A percentile compares a stretch with the other conserved stretches of the same genome.
phyloP scores from a whole-genome alignment of 2,888 invertebrate species.

The Brachyptera risi region DNA sequence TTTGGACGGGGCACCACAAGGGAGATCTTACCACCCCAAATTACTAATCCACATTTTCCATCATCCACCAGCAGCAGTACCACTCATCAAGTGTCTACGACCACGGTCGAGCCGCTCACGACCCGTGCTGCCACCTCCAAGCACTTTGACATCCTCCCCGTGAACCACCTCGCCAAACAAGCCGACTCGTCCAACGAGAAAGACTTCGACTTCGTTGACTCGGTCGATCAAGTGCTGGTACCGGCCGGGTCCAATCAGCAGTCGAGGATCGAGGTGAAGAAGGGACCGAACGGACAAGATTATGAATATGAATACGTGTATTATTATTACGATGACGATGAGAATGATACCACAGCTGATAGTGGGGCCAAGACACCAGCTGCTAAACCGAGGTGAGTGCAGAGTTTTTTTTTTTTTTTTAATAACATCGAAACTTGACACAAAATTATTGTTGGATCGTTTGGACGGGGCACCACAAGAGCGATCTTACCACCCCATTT shows the following conservation, averaged over 20 bases:
- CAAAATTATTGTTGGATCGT: no score
- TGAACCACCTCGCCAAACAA: conserved; percentile 26
- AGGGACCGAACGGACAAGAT: conserved; percentile 84
- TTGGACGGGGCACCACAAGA: no score
- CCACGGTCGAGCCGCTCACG: conserved; percentile 12
- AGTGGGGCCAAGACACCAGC: conserved; percentile 21
- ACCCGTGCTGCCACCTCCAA: conserved; percentile 2
- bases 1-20: no score
- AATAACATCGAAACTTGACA: no score
- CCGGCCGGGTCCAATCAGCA: conserved; percentile 45
- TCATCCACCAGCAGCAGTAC: no score
- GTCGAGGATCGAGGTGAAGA: conserved; percentile 76
- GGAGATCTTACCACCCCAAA: no score
- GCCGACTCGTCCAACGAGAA: conserved; percentile 28
- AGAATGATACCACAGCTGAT: conserved; percentile 47
- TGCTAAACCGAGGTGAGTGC: conserved; percentile 14
- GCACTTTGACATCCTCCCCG: conserved; percentile 33
- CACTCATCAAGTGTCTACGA: no score
- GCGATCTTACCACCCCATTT: no score
- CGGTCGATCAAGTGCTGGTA: conserved; percentile 37
- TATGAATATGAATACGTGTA: conserved; percentile 91
- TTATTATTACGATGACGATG: conserved; percentile 84
- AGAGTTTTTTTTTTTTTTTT: no score
- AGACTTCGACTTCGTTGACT: conserved; percentile 39
- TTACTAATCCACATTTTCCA: no score